Evolutionary conservation across 2,113 vertebrate genomes (phyloP).

Genomic region (Ameiurus melas): DNA sequence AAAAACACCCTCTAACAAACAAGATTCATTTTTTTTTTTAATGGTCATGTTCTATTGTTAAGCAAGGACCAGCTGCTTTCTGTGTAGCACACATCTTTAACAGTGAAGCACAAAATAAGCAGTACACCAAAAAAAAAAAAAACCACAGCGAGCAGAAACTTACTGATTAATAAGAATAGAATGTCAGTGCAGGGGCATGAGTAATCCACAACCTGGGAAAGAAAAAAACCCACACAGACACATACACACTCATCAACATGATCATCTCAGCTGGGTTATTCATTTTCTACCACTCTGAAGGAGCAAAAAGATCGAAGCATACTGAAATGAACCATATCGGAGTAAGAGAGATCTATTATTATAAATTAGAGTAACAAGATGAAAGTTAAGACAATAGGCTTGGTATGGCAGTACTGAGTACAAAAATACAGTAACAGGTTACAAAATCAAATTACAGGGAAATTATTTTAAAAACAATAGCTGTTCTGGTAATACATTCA

Average conservation of each 20-base stretch:
- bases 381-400: background rate
- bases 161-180: conserved; percentile 67
- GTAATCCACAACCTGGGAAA: conserved; percentile 70
- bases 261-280: background rate
- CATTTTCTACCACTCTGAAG: background rate
- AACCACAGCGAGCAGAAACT: conserved; percentile 58
- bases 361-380: background rate
- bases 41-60: background rate
- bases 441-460: background rate
- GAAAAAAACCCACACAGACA: conserved; percentile 51
- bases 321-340: background rate
- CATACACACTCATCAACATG: conserved; percentile 1
- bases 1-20: conserved; percentile 2
- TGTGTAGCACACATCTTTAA: background rate
- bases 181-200: conserved; percentile 77
- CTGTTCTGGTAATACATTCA: background rate
- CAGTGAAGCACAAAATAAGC: background rate
- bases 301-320: background rate
- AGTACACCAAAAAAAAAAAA: background rate
- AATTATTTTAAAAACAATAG: background rate
- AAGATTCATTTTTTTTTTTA: too few species aligned
- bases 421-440: background rate
- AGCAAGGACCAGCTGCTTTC: background rate
- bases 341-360: background rate
- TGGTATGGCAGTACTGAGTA: background rate